Conservation (phyloP, 2,113 vertebrate genomes). For the Upupa epops region DNA sequence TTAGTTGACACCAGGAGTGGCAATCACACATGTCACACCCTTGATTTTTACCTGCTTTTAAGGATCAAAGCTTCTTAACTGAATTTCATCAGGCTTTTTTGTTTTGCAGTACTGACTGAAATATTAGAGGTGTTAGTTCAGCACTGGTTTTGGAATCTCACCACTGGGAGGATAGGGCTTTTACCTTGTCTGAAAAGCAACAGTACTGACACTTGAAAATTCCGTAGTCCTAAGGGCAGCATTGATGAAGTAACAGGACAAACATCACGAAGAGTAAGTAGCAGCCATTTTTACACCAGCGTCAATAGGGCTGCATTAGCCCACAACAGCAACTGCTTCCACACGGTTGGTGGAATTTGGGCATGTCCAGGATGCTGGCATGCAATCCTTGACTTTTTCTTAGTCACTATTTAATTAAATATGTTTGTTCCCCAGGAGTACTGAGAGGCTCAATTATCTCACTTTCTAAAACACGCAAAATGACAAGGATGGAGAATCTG, state of each 20-base stretch:
- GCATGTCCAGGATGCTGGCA: background rate
- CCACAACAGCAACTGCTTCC: fast-evolving
- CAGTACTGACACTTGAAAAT: background rate
- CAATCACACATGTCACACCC: fast-evolving
- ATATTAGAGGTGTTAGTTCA: fast-evolving
- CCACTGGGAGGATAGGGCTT: fast-evolving
- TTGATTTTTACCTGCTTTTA: background rate
- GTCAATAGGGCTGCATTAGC: background rate
- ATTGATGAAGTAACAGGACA: background rate
- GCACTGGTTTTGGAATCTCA: background rate
- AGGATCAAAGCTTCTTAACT: background rate
- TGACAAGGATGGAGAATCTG: background rate
- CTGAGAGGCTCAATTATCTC: background rate
- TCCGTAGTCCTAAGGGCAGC: background rate
- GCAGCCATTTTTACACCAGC: background rate
- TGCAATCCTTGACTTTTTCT: background rate
- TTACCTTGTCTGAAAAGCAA: background rate
- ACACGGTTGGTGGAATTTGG: background rate
- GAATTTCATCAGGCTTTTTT: background rate
- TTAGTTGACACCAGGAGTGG: background rate
- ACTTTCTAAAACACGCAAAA: background rate
- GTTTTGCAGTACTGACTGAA: background rate
- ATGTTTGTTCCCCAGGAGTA: background rate
- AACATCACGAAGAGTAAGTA: background rate
- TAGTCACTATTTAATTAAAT: background rate